Evolutionary conservation across 2,113 vertebrate species (phyloP), one percentile per base, ranked within the genome.

Genomic region (Podarcis raffonei): DNA sequence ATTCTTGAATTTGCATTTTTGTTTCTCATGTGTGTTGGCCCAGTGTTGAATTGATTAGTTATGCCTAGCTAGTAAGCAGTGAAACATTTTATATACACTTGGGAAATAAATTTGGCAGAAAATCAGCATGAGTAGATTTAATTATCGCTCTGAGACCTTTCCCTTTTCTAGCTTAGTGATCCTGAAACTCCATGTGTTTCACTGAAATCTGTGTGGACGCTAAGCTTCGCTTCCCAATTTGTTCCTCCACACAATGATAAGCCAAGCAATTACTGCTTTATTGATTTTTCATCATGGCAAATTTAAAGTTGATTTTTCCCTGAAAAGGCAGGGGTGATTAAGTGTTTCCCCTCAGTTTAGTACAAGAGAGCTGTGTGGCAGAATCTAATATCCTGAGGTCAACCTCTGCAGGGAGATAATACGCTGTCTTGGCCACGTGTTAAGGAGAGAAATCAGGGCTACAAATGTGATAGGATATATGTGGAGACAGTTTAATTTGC

Each of bases 31-130:
- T 94, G 95, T 96, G 95, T 95, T 95, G 91, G 95, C 96, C 94
- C 91, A 23, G 92, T 62, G 79, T 94, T 96, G 97, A 97, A 96
- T 97, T 96, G 97, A 98, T 99, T 98, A 96, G 96, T 98, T 98
- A 98, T 98, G 97, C 98, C 97, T 97, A 96, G 97, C 97, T 97
- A 93, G 97, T 96, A 97, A 98, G 97, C 97, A 93, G 95, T 90
- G 96, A 97, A 97, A 97, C 98, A 97, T 97, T 98, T 97, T 97
- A 96, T 97, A 93, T 93, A 96, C 98, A 97, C 98, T 2, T 87
- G 98, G 98, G 99, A 99, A 99, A 99, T 99, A 98, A 98, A 99
- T 99, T 98, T 99, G 98, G 98, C 98, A 98, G 98, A 97, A 98
- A 99, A 99, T 99, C 98, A 99, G 98, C 98, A 97, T 95, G 97